Evolutionary conservation across 2,888 invertebrate species (phyloP), one percentile per base, ranked within the genome.

Genomic region (Pseudoips prasinana): DNA sequence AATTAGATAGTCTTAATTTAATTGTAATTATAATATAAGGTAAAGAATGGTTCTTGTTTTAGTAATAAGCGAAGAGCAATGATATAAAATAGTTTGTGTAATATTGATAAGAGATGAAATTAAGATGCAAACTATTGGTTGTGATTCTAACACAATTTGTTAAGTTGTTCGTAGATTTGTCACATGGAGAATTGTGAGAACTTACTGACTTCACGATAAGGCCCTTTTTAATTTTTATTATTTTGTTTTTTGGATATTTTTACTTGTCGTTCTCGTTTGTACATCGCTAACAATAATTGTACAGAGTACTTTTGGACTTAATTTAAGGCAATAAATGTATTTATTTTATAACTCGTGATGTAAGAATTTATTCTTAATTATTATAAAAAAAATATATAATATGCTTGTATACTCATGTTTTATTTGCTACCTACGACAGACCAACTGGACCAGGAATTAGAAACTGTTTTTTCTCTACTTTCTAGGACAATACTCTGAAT

Each of bases 241-340:
- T 70, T 72, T 72, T 67, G 58, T 67, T 75, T 78, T 82, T 79
- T 78, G 58, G 61, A 71, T 76, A 73, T 75, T 81, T 85, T 87
- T 85, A 83, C 79, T 76, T 75, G 72, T 82, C 79, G 81, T 85
- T 85, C 84, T 86, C 83, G 81, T 88, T 88, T 86, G 86, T 87
- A 87, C 86, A 88, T 87, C 88, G 79, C 86, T 87, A 87, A 87
- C 88, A 88, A 87, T 88, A 84, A 82, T 75, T 88, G 88, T 88
- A 88, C 88, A 88, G 87, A 87, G 78, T 86, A 87, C 83, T 88
- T 88, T 87, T 84, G 85, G 83, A 88, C 87, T 86, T 88, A 87
- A 86, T 84, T 88, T 87, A 87, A 86, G 88, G 87, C 86, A 85
- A 87, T 88, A 88, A 88, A 88, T 87, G 88, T 88, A 88, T 88